Base-by-base conservation (phyloP, 2,113 vertebrate genomes). In the Larimichthys polyactis region DNA sequence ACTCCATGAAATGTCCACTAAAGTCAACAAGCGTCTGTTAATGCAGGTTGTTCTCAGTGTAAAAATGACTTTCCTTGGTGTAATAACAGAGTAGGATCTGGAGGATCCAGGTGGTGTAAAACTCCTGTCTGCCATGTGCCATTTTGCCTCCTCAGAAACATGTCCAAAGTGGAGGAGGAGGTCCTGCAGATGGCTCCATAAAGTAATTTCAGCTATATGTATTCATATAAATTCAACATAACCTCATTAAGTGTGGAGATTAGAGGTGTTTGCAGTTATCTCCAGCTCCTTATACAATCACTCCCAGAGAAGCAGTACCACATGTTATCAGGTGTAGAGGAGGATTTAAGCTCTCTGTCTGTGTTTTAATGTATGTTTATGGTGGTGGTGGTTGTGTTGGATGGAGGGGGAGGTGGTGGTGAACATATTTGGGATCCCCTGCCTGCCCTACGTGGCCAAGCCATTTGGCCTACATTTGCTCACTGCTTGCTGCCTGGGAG, bases 361-460 rank as follows among this genome's bases (percentile, higher is more conserved):
- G 73, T 70, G 1, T 69, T 71, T 65, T 72, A 63, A 78, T 81
- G 43, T 44, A n/a, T 80, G 82, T 91, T 83, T 83, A 83, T 82
- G 6, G 27, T 27, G 27, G 27, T 51, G 62, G 2, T 43, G 72
- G 66, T 40, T 40, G 36, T 40, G 36, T 40, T 40, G 36, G 36
- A 40, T 58, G 63, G 67, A 60, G 3, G 48, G 57, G 71, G 81
- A 64, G 75, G 65, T 27, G 54, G 64, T 58, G 62, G 63, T 85
- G 62, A 71, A 79, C 77, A 63, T 85, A 80, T 89, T 82, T 91
- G 83, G 80, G 87, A 91, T 92, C 81, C 75, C 63, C 55, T 71
- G 74, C 12, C 51, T 85, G 40, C 79, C 77, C 65, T 87, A 91
- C 88, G 90, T 90, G 89, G 87, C 89, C 77, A 14, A 85, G 54